Evolutionary conservation across 2,888 invertebrate genomes (phyloP).

Genomic region (Diadegma fenestrale): DNA sequence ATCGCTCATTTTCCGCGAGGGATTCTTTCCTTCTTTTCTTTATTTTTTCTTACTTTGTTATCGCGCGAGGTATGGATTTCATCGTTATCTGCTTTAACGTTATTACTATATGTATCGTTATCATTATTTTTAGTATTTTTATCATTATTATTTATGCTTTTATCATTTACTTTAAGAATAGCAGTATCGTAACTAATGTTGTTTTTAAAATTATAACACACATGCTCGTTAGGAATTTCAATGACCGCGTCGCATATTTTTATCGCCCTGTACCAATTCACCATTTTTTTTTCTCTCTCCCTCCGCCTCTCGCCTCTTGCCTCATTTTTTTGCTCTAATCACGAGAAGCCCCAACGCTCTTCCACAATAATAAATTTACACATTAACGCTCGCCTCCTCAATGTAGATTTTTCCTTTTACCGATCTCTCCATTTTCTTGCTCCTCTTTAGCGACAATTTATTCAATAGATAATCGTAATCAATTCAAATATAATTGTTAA

Average conservation of each 20-base stretch:
- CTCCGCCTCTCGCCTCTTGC: background rate
- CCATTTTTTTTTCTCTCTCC: background rate
- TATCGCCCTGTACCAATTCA: constrained; percentile 27
- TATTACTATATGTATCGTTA: constrained; percentile 32
- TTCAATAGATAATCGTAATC: constrained; percentile 74
- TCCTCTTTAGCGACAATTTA: constrained; percentile 74
- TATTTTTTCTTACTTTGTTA: constrained; percentile 38
- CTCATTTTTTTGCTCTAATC: constrained; percentile 3
- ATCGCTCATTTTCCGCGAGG: constrained; percentile 20
- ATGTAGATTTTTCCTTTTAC: background rate
- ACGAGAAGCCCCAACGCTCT: background rate
- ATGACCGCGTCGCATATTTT: constrained; percentile 61
- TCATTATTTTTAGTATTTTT: constrained; percentile 30
- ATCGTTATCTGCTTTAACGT: constrained; percentile 35
- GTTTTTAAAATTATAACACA: constrained; percentile 51
- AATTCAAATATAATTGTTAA: constrained; percentile 80
- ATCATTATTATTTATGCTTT: constrained; percentile 34
- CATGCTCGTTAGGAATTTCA: constrained; percentile 66
- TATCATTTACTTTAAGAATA: constrained; percentile 28
- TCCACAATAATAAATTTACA: constrained; percentile 26
- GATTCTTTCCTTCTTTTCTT: background rate
- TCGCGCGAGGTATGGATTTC: constrained; percentile 64
- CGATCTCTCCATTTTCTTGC: background rate
- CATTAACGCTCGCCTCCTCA: background rate
- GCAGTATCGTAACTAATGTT: constrained; percentile 23